Evolutionary conservation across 2,888 invertebrate species (phyloP).

Genomic region (Zygaena filipendulae): DNA sequence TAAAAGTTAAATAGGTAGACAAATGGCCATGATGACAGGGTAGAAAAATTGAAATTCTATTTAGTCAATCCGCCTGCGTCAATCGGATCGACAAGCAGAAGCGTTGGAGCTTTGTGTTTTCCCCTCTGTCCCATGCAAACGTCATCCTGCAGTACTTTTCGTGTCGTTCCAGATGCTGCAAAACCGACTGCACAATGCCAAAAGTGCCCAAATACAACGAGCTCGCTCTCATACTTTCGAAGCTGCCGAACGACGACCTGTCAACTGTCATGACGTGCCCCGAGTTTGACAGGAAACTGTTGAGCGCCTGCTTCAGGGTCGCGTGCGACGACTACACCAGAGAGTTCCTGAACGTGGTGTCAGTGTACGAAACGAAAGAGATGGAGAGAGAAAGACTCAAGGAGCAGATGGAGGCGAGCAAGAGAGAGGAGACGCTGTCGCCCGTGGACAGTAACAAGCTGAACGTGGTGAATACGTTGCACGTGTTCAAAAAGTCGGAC

Average conservation of each 20-base stretch:
- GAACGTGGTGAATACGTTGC: conserved; percentile 45
- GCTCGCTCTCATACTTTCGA: conserved; percentile 37
- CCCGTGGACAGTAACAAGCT: conserved; percentile 54
- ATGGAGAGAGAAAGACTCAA: conserved; percentile 36
- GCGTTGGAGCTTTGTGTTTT: no score
- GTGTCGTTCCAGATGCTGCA: conserved; percentile 41
- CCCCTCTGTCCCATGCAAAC: no score
- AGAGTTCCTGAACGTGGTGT: conserved; percentile 39
- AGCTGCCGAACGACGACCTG: conserved; percentile 40
- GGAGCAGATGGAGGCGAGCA: conserved; percentile 31
- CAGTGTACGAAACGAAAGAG: conserved; percentile 43
- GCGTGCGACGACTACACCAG: conserved; percentile 56
- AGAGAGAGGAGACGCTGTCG: conserved; percentile 41
- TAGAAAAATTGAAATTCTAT: no score
- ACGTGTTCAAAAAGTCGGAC: conserved; percentile 54
- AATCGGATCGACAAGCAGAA: no score
- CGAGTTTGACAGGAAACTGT: conserved; percentile 60
- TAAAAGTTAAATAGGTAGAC: no score
- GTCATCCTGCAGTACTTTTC: no score
- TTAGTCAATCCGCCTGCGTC: no score
- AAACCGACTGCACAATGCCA: conserved; percentile 29
- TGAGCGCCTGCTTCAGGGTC: conserved; percentile 58
- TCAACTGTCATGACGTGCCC: conserved; percentile 53
- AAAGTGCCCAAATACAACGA: conserved; percentile 41
- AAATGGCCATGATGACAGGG: no score